A percentile compares a stretch with the other conserved stretches of the same genome.
Conservation (phyloP, 2,113 vertebrate species). For the Apodemus speciosus region DNA sequence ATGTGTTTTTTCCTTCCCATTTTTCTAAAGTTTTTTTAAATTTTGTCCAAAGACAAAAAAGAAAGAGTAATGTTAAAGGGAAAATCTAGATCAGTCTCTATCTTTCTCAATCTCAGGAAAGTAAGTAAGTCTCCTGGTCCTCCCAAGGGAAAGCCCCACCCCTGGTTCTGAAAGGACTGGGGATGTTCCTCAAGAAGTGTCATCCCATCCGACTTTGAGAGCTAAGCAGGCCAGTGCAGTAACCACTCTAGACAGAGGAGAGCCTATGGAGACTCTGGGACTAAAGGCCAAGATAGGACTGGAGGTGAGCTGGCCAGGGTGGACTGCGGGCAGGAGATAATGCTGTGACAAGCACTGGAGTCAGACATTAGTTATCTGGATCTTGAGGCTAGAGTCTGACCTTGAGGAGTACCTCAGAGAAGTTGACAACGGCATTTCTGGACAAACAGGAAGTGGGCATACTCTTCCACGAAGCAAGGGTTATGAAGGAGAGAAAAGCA, state of each 20-base stretch:
- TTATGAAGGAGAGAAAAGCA: background rate
- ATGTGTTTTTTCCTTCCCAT: background rate
- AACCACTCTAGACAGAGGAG: background rate
- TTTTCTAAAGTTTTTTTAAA: slow-evolving; percentile 37
- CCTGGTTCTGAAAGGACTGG: background rate
- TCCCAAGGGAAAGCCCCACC: background rate
- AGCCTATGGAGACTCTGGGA: background rate
- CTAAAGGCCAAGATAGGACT: background rate
- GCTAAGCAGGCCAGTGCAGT: background rate
- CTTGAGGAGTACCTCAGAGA: background rate
- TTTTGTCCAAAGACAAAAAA: slow-evolving; percentile 4
- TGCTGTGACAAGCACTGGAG: background rate
- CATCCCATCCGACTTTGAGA: background rate
- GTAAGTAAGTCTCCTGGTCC: background rate
- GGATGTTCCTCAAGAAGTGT: background rate
- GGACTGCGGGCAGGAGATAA: background rate
- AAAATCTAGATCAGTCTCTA: background rate
- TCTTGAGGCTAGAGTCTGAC: background rate
- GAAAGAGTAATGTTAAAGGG: background rate
- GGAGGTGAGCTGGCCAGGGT: background rate
- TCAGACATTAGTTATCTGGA: background rate
- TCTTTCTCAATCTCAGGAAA: slow-evolving; percentile 16
- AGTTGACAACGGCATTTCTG: background rate
- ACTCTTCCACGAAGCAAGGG: background rate
- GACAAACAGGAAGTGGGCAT: background rate